These are phyloP conservation scores for Liodrosophila aerea DNA, from an alignment of 2,888 invertebrate genomes.

Conservation along the genomic window DNA sequence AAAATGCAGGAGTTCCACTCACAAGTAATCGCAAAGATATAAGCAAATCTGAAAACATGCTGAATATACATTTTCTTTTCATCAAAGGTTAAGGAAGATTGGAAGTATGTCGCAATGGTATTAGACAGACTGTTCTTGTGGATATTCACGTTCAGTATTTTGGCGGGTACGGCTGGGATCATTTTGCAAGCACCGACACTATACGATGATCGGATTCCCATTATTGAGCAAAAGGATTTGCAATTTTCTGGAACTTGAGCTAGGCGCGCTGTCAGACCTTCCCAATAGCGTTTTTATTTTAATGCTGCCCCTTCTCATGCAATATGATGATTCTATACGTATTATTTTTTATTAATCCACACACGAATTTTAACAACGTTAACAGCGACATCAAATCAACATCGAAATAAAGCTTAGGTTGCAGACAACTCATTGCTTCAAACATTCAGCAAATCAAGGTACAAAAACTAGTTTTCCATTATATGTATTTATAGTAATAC, in stretches of 20 bases:
- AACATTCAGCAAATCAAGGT: no score
- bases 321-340: neutral
- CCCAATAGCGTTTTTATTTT: slow-evolving; percentile 80
- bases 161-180: slow-evolving; percentile 95
- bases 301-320: slow-evolving; percentile 28
- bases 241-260: slow-evolving; percentile 91
- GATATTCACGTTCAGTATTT: slow-evolving; percentile 95
- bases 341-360: neutral
- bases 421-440: no score
- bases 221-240: slow-evolving; percentile 91
- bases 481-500: no score
- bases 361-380: no score
- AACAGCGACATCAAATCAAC: no score
- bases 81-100: slow-evolving; percentile 93
- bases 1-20: slow-evolving; percentile 93
- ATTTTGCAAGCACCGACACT: slow-evolving; percentile 94
- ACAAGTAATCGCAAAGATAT: neutral
- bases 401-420: no score
- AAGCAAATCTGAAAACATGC: neutral
- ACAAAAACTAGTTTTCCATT: no score
- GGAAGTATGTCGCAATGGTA: slow-evolving; percentile 98
- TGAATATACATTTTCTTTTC: neutral
- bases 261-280: slow-evolving; percentile 86
- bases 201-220: slow-evolving; percentile 92
- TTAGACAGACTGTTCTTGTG: slow-evolving; percentile 95